phyloP scores from a whole-genome alignment of 1,140 invertebrate genomes.

The Sesamia nonagrioides region DNA sequence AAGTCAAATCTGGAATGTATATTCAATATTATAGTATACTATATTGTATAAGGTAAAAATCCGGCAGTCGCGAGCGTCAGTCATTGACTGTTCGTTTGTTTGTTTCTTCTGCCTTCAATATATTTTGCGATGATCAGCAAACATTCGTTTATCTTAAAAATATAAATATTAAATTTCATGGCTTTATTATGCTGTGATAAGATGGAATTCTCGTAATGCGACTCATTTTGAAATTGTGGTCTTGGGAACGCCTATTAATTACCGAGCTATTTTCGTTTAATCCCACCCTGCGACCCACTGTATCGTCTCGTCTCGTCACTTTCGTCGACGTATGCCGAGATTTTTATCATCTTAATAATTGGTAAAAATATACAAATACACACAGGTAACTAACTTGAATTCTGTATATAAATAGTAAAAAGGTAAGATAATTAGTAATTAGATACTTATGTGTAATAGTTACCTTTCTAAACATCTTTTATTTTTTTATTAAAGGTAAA shows the following conservation, averaged over 20 bases:
- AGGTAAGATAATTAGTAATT: too few relatives aligned
- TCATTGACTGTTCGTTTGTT: neutral
- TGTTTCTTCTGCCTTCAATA: neutral
- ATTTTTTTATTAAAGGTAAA: too few relatives aligned
- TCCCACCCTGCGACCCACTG: constrained; percentile 72
- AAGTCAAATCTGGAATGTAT: too few relatives aligned
- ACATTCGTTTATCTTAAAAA: neutral
- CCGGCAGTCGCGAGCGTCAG: too few relatives aligned
- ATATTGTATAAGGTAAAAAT: too few relatives aligned
- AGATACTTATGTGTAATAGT: too few relatives aligned
- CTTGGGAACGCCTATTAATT: constrained; percentile 75
- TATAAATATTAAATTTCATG: constrained; percentile 47
- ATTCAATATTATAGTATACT: too few relatives aligned
- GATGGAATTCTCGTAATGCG: constrained; percentile 67
- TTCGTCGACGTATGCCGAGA: constrained; percentile 55
- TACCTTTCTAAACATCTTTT: too few relatives aligned
- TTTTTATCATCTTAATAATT: neutral
- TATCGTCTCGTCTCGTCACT: constrained; percentile 69
- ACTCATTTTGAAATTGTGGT: constrained; percentile 72
- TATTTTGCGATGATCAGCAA: neutral
- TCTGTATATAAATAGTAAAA: neutral
- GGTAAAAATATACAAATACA: too few relatives aligned
- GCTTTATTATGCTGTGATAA: constrained; percentile 59
- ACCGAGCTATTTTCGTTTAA: constrained; percentile 79
- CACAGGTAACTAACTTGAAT: neutral